Evolutionary conservation across 2,797 vertebrate genomes (phyloP).

Genomic region (Brachyalestes nurse): DNA sequence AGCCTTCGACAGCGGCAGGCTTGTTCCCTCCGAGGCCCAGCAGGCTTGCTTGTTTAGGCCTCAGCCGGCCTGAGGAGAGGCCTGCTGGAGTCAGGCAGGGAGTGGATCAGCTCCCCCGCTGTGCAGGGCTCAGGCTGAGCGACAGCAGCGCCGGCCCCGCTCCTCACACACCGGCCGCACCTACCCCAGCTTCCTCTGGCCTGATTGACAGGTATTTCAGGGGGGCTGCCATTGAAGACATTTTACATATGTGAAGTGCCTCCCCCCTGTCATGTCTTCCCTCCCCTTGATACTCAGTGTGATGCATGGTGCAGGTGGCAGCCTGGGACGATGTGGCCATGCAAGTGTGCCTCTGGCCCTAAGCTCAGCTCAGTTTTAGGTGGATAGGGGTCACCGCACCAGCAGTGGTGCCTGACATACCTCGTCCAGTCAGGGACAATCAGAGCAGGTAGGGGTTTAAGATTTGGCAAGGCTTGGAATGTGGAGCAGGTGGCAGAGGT

Average conservation of each 20-base stretch:
- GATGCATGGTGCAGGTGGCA: slow-evolving; percentile 73
- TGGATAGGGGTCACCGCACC: slow-evolving; percentile 58
- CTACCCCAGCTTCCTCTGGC: slow-evolving; percentile 67
- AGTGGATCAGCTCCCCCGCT: slow-evolving; percentile 71
- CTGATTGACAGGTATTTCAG: slow-evolving; percentile 93
- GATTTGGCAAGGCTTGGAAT: slow-evolving; percentile 63
- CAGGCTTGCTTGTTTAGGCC: slow-evolving; percentile 61
- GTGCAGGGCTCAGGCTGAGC: slow-evolving; percentile 68
- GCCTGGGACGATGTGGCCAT: slow-evolving; percentile 43
- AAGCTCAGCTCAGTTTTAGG: slow-evolving; percentile 30
- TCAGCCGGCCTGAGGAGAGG: slow-evolving; percentile 49
- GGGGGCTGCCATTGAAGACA: slow-evolving; percentile 80
- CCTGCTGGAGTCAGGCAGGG: slow-evolving; percentile 70
- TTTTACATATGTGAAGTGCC: slow-evolving; percentile 89
- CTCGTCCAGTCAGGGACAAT: slow-evolving; percentile 65
- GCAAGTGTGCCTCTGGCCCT: slow-evolving; percentile 45
- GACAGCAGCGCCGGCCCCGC: slow-evolving; percentile 74
- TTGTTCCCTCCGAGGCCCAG: slow-evolving; percentile 51
- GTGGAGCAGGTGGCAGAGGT: slow-evolving; percentile 69
- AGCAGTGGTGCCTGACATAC: slow-evolving; percentile 61
- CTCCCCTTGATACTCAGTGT: slow-evolving; percentile 80
- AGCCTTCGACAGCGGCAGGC: slow-evolving; percentile 54
- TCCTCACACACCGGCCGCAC: slow-evolving; percentile 54
- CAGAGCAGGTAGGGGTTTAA: slow-evolving; percentile 67
- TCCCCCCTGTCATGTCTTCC: slow-evolving; percentile 81